Base-by-base conservation (phyloP, 2,797 vertebrate genomes). In the Heteromormyrus szaboi region DNA sequence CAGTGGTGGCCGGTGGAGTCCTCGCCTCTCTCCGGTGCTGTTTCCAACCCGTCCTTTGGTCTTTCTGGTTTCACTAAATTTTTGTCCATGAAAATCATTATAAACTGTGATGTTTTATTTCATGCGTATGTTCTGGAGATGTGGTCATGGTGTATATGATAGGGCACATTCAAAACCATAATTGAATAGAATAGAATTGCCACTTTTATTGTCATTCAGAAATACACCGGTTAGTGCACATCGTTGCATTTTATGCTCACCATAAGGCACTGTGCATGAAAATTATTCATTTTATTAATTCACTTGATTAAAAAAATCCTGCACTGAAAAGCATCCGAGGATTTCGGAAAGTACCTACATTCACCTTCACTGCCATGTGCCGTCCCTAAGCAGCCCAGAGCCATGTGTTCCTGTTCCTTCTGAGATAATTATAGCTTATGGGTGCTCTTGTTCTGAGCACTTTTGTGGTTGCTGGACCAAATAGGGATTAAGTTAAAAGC, bases 391-490 rank as follows among this genome's bases (percentile, higher is more conserved):
- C 46, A 12, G 46, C 56, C 11, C 11, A 7, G 5, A 46, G 48
- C 6, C 46, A 9, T 81, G 72, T 59, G 87, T 59, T 87, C n/a
- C 22, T 7, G 17, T 46, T 25, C 11, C 33, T 59, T 51, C 68
- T 19, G 33, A 54, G 50, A 22, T 53, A 89, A 86, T 87, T 68
- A 33, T 17, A 72, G 59, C 54, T 84, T 54, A 53, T 88, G 72
- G 83, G 12, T 87, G 68, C 53, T 53, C 54, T 56, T 83, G 84
- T 44, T 72, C 54, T 48, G n/a, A 87, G 65, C 79, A 81, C 68
- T 87, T 87, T 65, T 59, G 65, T 86, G 84, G 76, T 85, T 89
- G 48, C 59, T 33, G 25, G 3, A 79, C 62, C 8, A 22, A 87
- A 87, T 8, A 5, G 46, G 22, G 85, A 53, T 89, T 85, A 89